Evolutionary conservation across 1,140 invertebrate genomes (phyloP), one percentile per base, ranked within the genome.

Genomic region (Ips nitidus): DNA sequence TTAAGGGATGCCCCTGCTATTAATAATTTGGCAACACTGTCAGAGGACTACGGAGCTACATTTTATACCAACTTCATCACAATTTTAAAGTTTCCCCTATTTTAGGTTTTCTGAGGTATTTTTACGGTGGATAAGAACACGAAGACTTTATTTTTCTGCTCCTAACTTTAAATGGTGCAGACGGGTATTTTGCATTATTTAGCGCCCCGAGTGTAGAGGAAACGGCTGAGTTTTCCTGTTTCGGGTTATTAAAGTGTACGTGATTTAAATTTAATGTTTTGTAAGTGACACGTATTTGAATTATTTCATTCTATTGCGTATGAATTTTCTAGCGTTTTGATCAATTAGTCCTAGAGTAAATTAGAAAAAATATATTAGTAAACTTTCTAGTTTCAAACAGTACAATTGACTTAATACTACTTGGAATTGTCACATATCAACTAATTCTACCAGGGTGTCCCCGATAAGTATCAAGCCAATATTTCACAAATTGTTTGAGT

Each of bases 21-120:
- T 47, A 67, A 67, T 67, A 67, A 67, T 59, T 58, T 60, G 66
- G 36, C 55, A 67, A 67, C 57, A 36, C 61, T 63, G 61, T 63
- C 61, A 52, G 36, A 47, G 52, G n/a, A 45, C 41, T 52, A 40
- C 45, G 41, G 4, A 8, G 61, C 52, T 56, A n/a, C 63, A 45
- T 65, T 65, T 65, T 52, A 53, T 41, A 52, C 22, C 39, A 63
- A 36, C 61, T 63, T 52, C 47, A 42, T 65, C 63, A 65, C 40
- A 65, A 65, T 65, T 65, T 65, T 42, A 56, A 65, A 5, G 55
- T 65, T 36, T 52, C 56, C 52, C 40, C 56, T 52, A 41, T 65
- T 57, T 55, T 5, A 56, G 41, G 41, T 65, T 41, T 65, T 22
- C 52, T 43, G 5, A 1, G 41, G 8, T 55, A 56, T 65, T 55